Percentiles rank a stretch among this genome's conserved stretches.
These are phyloP conservation scores for Xiphophorus birchmanni DNA, from an alignment of 2,797 vertebrate genomes.

Conservation along the genomic window DNA sequence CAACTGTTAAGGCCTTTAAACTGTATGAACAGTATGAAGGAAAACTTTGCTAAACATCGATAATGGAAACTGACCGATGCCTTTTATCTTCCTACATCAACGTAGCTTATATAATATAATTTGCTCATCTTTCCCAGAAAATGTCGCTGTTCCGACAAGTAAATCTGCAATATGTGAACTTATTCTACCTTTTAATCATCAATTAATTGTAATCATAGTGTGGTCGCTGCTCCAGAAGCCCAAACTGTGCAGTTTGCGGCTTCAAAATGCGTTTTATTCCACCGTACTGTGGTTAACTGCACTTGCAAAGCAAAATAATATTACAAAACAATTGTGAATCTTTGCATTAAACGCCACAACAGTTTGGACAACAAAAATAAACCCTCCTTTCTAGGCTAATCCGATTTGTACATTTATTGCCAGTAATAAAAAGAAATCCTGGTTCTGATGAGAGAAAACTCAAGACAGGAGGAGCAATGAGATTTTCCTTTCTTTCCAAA, in stretches of 20 bases:
- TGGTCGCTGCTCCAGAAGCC: no score
- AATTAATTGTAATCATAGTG: no score
- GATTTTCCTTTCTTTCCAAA: constrained; percentile 23
- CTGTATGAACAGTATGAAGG: neutral
- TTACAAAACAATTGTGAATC: neutral
- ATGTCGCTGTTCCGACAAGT: neutral
- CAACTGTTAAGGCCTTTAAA: neutral
- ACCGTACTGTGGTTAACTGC: neutral
- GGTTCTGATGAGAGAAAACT: constrained; percentile 11
- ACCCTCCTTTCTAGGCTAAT: neutral
- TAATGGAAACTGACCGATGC: neutral
- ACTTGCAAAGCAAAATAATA: neutral
- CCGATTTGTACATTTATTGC: neutral
- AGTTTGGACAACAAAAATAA: neutral
- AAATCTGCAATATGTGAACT: neutral
- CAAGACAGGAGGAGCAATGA: constrained; percentile 9
- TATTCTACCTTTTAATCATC: neutral
- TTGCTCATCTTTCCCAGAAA: neutral
- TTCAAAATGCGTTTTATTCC: no score
- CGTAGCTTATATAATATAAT: neutral
- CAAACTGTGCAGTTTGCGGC: no score
- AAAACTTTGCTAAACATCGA: neutral
- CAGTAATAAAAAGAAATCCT: constrained; percentile 21
- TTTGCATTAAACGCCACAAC: neutral
- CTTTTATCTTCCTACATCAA: neutral